Evolutionary conservation across 2,888 invertebrate genomes (phyloP), one percentile per base, ranked within the genome.

Genomic region (Tiphia femorata): DNA sequence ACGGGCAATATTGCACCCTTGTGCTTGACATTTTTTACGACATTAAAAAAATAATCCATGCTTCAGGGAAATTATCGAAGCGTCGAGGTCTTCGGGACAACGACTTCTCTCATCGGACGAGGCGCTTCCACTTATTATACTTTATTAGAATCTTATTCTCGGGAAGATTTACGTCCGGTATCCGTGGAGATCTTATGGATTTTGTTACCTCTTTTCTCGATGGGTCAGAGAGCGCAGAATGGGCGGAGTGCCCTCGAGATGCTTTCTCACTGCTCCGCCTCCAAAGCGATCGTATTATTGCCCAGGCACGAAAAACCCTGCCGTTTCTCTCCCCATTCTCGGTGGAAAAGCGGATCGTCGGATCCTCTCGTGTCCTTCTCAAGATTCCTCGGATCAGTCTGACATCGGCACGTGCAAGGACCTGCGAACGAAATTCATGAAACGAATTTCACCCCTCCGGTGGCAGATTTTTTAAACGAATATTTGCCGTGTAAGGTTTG

Each of bases 231-330:
- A n/a, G n/a, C n/a, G n/a, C 67, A 67, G 67, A 62, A 71, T 70
- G 72, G 74, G 65, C 73, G 74, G 72, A 59, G 64, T 73, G 70
- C 67, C 67, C 70, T 52, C 58, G 61, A 64, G 64, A 68, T 59
- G 62, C 62, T 66, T 64, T 56, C 61, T 47, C 53, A 49, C 58
- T 64, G 75, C 72, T 62, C 70, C 72, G 73, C 72, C 74, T 68
- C 58, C 64, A 46, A 64, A 59, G 61, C 65, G 62, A 63, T 61
- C 60, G 40, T 49, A 55, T 63, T 66, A 61, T 69, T 53, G 48
- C 57, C 41, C 12, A 47, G 44, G 58, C 49, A 65, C 53, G 59
- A 58, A 64, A 62, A 25, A 58, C 51, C n/a, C n/a, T 49, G 21
- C 57, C 46, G 50, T 27, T 47, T 43, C 44, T 37, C 27, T 48